Conservation (phyloP, 2,113 vertebrate species). For the Leucopsar rothschildi region DNA sequence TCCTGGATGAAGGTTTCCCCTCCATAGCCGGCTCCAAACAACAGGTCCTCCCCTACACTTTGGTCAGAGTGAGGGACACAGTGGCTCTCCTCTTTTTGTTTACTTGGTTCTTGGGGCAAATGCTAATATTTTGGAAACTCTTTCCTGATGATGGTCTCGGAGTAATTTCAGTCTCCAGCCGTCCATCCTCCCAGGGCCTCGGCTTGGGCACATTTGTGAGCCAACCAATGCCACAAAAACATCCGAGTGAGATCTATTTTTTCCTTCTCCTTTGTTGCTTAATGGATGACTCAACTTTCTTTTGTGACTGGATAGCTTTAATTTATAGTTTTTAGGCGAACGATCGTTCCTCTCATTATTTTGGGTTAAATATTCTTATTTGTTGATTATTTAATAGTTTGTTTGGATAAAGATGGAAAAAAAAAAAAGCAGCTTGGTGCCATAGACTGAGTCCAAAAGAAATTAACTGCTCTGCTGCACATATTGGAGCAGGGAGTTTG, state of each 20-base stretch:
- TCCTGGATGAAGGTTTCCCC: neutral
- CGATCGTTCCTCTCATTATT: constrained; percentile 50
- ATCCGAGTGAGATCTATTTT: constrained; percentile 49
- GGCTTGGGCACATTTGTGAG: constrained; percentile 17
- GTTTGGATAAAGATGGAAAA: constrained; percentile 63
- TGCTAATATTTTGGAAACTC: neutral
- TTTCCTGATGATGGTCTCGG: neutral
- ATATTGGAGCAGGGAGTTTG: constrained; percentile 75
- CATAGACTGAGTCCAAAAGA: constrained; percentile 80
- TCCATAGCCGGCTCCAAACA: fast-evolving
- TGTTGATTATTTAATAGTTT: constrained; percentile 72
- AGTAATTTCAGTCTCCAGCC: neutral
- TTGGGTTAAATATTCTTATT: constrained; percentile 70
- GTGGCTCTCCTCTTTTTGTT: neutral
- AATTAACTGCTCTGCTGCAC: constrained; percentile 81
- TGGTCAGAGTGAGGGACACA: neutral
- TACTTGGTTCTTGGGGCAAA: neutral
- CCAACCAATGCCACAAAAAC: constrained; percentile 51
- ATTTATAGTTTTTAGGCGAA: constrained; percentile 68
- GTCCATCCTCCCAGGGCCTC: neutral
- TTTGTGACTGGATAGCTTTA: constrained; percentile 67
- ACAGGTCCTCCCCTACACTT: neutral
- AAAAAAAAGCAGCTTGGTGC: constrained; percentile 67
- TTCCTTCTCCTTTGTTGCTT: constrained; percentile 57
- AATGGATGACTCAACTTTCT: constrained; percentile 71